A percentile compares a stretch with the other conserved stretches of the same genome.
Evolutionary conservation across 2,888 invertebrate genomes (phyloP).

Genomic region (Microplitis deprimator): DNA sequence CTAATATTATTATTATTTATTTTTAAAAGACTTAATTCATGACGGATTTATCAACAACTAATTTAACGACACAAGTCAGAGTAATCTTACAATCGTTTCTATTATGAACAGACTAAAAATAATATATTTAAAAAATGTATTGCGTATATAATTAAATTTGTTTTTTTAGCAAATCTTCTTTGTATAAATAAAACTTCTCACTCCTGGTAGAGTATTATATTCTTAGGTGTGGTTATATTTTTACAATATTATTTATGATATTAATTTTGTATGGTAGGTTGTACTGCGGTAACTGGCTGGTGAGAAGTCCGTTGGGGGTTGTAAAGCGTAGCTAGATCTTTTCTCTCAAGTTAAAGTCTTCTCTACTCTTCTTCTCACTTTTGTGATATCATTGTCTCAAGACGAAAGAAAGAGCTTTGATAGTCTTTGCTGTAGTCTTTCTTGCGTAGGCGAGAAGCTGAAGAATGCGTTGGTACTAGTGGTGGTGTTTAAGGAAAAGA

Average conservation of each 20-base stretch:
- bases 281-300: conserved; percentile 13
- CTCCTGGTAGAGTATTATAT: no score
- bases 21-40: no score
- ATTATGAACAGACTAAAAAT: no score
- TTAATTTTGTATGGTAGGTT: conserved; percentile 65
- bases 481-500: conserved; percentile 45
- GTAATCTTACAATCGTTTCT: no score
- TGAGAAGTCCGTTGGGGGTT: conserved; percentile 64
- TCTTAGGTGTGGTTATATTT: conserved; percentile 56
- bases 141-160: no score
- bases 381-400: conserved; percentile 70
- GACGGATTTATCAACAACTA: no score
- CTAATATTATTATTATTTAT: no score
- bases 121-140: no score
- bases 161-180: no score
- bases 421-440: background rate
- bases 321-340: conserved; percentile 63
- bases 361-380: conserved; percentile 44
- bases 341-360: conserved; percentile 46
- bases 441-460: conserved; percentile 45
- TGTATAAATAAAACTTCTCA: no score
- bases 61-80: no score
- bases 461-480: conserved; percentile 23
- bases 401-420: conserved; percentile 43
- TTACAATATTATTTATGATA: conserved; percentile 71